Evolutionary conservation across 2,113 vertebrate species (phyloP).

Genomic region (Lates calcarifer): DNA sequence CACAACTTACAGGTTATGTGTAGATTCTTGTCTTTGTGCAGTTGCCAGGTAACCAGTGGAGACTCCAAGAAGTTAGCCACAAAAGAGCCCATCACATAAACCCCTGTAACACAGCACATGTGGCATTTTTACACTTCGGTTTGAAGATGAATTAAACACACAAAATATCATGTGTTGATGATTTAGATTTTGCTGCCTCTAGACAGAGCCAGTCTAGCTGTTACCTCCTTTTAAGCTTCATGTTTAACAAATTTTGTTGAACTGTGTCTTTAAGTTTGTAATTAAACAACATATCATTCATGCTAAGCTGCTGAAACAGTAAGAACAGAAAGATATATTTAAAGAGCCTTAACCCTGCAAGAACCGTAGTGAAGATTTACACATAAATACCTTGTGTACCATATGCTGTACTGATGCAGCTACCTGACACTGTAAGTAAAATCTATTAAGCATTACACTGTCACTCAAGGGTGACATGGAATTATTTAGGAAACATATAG

Average conservation of each 20-base stretch:
- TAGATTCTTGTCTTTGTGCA: no score
- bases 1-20: no score
- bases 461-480: slow-evolving; percentile 57
- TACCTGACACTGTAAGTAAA: slow-evolving; percentile 42
- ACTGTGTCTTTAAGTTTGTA: not conserved
- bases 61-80: no score
- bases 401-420: slow-evolving; percentile 6
- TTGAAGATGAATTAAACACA: not conserved
- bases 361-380: slow-evolving; percentile 1
- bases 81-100: not conserved
- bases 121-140: slow-evolving; percentile 5
- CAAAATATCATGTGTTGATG: no score
- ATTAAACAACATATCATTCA: not conserved
- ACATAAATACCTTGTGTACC: slow-evolving; percentile 2
- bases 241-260: not conserved
- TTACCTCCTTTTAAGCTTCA: no score
- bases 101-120: not conserved
- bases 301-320: not conserved
- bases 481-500: slow-evolving; percentile 65
- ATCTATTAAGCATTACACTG: slow-evolving; percentile 49
- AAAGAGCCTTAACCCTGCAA: not conserved
- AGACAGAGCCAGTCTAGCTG: no score
- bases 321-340: slow-evolving; percentile 12
- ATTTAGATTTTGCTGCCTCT: no score
- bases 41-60: slow-evolving; percentile 49